Base-by-base conservation (phyloP, 2,888 invertebrate species). In the Drosophila meridiana region DNA sequence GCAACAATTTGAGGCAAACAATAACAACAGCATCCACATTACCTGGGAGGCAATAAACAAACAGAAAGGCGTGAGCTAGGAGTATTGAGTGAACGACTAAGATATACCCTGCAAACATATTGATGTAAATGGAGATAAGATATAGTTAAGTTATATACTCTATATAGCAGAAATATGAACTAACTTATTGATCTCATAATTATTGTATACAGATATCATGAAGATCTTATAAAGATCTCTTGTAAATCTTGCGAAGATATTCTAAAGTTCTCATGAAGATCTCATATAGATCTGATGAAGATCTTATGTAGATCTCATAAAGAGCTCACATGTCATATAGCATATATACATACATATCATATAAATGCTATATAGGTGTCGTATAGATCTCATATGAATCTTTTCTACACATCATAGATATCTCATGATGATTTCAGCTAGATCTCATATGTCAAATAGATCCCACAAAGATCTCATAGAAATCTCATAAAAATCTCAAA, bases 1-100 rank as follows among this genome's bases (percentile, higher is more conserved):
- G 14, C 43, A 53, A 14, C 36, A 30, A 20, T 26, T 50, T 26
- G 26, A 13, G 32, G 42, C 59, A 8, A 43, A 32, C 63, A 63
- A 14, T 20, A 60, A 60, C 36, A 63, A 6, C 11, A 43, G 52
- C 58, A 56, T 52, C 11, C 28, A 53, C 58, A 58, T 52, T 50
- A n/a, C 53, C 34, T 57, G 67, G 42, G 56, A 47, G 47, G 32
- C 20, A 53, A 26, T 32, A 47, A 65, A 36, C 13, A 11, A 13
- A 28, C 55, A 8, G 55, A 38, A 55, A 55, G 28, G 55, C 40
- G 38, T 34, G 52, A 20, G 34, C 52, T 13, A 34, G 11, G 20
- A 5, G 28, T 28, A 14, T 0, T 3, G 38, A 5, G 28, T n/a
- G 28, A 2, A 36, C 26, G 38, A 5, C 55, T 5, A 4, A 28